Conservation (phyloP, 2,888 invertebrate genomes). For the Siphonodentalium dalli region DNA sequence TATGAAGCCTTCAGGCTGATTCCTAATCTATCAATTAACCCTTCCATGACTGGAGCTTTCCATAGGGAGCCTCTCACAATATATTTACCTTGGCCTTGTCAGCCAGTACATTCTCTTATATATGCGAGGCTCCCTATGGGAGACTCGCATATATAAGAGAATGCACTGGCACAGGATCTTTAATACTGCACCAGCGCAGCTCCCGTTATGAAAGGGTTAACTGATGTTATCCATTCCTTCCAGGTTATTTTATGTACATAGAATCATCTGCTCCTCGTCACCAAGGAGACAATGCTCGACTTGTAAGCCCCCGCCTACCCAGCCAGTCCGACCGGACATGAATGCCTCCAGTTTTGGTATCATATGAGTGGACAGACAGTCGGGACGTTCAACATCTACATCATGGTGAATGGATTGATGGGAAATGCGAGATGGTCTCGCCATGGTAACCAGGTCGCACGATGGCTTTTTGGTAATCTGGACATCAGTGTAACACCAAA, state of each 20-base stretch:
- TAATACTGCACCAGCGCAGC: too few relatives aligned
- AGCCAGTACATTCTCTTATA: too few relatives aligned
- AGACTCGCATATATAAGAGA: too few relatives aligned
- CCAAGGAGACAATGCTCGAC: slow-evolving; percentile 70
- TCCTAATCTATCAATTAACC: too few relatives aligned
- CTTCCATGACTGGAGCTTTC: too few relatives aligned
- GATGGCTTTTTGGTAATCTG: slow-evolving; percentile 52
- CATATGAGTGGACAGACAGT: slow-evolving; percentile 53
- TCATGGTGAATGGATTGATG: slow-evolving; percentile 28
- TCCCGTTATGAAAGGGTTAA: too few relatives aligned
- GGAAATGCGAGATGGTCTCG: slow-evolving; percentile 10
- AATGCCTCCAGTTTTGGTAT: slow-evolving; percentile 60
- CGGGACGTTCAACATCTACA: slow-evolving; percentile 46
- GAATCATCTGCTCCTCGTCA: slow-evolving; percentile 67
- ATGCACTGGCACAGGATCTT: too few relatives aligned
- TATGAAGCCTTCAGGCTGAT: too few relatives aligned
- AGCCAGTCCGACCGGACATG: slow-evolving; percentile 22
- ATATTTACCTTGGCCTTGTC: too few relatives aligned
- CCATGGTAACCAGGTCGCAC: slow-evolving; percentile 43
- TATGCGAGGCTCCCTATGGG: too few relatives aligned
- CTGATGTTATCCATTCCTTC: background rate
- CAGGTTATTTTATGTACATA: slow-evolving; percentile 53
- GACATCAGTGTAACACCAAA: too few relatives aligned
- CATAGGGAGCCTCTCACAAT: too few relatives aligned
- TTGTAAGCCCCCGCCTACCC: slow-evolving; percentile 38